Evolutionary conservation across 2,113 vertebrate genomes (phyloP), one percentile per base, ranked within the genome.

Genomic region (Pseudorasbora parva): DNA sequence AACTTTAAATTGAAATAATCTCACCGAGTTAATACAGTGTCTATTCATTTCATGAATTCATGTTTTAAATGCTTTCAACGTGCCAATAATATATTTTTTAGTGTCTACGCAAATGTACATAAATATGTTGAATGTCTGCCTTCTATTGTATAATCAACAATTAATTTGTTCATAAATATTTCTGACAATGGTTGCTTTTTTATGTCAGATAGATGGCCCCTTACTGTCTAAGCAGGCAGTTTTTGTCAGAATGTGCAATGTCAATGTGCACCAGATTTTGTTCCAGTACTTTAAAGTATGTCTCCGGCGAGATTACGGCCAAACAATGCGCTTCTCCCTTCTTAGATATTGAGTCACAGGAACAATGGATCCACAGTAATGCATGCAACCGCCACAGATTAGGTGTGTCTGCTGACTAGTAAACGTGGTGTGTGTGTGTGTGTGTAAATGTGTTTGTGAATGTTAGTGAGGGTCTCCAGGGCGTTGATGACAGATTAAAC

Each of bases 401-500:
- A 97, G 95, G 95, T 95, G 95, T 94, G 94, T 92, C 91, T 95
- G 94, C 95, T 97, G 95, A 96, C 96, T 96, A 94, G 94, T 93
- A 72, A 83, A 86, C 86, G 88, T 88, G 89, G 47, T 83, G 74
- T 54, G 47, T 66, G 60, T 75, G 79, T 83, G 75, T 54, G 47
- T 66, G 60, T 75, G 79, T n/a, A 33, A 5, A 54, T 27, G 79
- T 49, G 45, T 27, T 57, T n/a, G 86, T 82, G 82, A 81, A 85
- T 84, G 89, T 89, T 85, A 80, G 82, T 87, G 79, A 87, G 80
- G 96, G 97, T 98, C 97, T 97, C 97, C 75, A 87, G 96, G 97
- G 97, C 89, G 89, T 95, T 92, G 95, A 95, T 97, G 96, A 96
- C 96, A 97, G 97, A 98, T 98, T 97, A 97, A 98, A 97, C 97